Evolutionary conservation across 35 echinoderm and acorn worm genomes (phyloP), one percentile per base, ranked within the genome.

Genomic region (Apostichopus parvimensis): DNA sequence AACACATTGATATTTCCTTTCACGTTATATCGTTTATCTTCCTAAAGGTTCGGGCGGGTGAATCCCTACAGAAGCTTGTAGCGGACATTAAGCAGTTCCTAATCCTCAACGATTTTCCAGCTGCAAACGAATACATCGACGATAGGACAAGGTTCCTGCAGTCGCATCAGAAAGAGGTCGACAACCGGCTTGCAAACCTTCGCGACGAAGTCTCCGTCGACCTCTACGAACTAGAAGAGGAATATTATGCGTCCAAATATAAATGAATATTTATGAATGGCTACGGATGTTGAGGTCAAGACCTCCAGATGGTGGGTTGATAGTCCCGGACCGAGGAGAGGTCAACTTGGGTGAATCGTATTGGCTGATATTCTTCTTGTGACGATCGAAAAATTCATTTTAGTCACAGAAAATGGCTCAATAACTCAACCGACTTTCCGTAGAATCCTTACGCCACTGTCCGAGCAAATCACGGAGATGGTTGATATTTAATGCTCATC

Each of bases 11-110:
- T 12, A 61, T 61, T 61, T 61, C 12, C 12, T 61, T 61, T 12
- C 58, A 61, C 58, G 0, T 61, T 20, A 18, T 75, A 22, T 75
- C n/a, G 0, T 75, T 18, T 75, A 75, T 18, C 6, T 20, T 75
- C 71, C 20, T 5, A 20, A 6, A 99, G 97, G 97, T 99, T 12
- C 93, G 97, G 79, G 97, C 97, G 7, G 97, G 97, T 0, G 97
- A 99, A 84, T 99, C 97, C 28, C 91, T 99, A 13, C 92, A 96
- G 73, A 95, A 93, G 66, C 92, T 98, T 9, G 92, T 95, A 9
- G 73, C 96, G 14, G 96, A 98, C 87, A 95, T 98, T 89, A 98
- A 98, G 73, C 94, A 98, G 80, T 98, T 98, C 83, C 87, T 98
- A 3, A 98, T 98, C 65, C 65, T 98, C 18, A 98, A 98, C 79